phyloP scores from a whole-genome alignment of 2,797 vertebrate genomes.

The Rhyacichthys aspro region DNA sequence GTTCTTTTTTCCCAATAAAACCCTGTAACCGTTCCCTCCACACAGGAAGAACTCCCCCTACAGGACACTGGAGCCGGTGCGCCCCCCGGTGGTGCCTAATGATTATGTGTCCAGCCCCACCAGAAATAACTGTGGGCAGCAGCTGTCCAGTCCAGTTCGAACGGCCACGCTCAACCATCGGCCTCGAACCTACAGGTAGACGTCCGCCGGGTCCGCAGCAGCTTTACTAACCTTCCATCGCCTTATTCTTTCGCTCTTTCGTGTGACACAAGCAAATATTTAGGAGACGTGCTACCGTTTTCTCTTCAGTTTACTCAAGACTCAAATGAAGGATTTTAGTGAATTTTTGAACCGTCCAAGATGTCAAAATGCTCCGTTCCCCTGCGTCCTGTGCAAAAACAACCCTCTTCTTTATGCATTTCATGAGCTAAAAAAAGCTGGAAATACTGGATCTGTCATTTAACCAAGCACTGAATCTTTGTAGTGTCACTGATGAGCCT shows the following conservation, averaged over 20 bases:
- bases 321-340: no score
- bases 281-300: no score
- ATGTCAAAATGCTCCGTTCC: no score
- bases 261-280: not conserved
- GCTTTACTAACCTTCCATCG: not conserved
- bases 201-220: constrained; percentile 1
- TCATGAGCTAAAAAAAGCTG: no score
- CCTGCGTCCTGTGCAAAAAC: no score
- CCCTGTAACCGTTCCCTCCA: constrained; percentile 22
- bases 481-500: no score
- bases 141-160: constrained; percentile 89
- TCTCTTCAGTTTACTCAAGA: no score
- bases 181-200: constrained; percentile 95
- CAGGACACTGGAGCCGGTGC: constrained; percentile 95
- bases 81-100: constrained; percentile 95
- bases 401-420: no score
- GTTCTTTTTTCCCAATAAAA: constrained; percentile 40
- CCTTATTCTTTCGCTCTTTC: not conserved
- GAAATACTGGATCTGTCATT: no score
- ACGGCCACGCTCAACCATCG: constrained; percentile 94
- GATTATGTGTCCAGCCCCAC: constrained; percentile 96
- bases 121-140: constrained; percentile 84
- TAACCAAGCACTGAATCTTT: no score
- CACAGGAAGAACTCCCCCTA: constrained; percentile 95
- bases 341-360: no score